Conservation (phyloP, 2,797 vertebrate species). For the Lithobates sylvaticus region DNA sequence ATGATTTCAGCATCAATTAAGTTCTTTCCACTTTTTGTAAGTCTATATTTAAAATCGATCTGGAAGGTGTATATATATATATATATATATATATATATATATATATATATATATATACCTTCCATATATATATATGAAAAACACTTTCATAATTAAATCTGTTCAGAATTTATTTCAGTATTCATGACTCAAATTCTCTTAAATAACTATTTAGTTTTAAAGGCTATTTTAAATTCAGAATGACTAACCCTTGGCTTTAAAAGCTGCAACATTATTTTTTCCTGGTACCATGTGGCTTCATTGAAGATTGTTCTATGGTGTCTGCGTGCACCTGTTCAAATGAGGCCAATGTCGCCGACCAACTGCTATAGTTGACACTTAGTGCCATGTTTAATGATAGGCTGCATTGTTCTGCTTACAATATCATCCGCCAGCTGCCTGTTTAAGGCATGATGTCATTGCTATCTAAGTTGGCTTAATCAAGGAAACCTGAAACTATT, state of each 20-base stretch:
- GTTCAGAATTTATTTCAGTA: conserved; percentile 6
- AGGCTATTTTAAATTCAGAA: conserved; percentile 50
- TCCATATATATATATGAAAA: conserved; percentile 5
- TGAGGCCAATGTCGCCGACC: conserved; percentile 9
- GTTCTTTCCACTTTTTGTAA: conserved; percentile 9
- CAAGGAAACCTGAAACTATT: conserved; percentile 2
- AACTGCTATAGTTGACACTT: conserved; percentile 12
- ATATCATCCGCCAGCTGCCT: conserved; percentile 20
- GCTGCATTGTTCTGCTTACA: conserved; percentile 6
- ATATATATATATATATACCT: conserved; percentile 2
- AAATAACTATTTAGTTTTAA: conserved; percentile 34
- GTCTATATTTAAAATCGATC: conserved; percentile 4
- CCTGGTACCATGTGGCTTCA: conserved; percentile 21
- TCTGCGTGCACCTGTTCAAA: conserved; percentile 38
- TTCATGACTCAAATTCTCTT: conserved; percentile 28
- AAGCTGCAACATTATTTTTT: conserved; percentile 27
- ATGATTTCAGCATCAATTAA: conserved; percentile 6
- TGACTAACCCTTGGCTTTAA: conserved; percentile 36
- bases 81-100: background rate
- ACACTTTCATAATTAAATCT: conserved; percentile 15
- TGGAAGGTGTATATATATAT: background rate
- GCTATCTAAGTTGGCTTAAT: conserved; percentile 26
- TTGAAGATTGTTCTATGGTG: conserved; percentile 17
- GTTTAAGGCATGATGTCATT: conserved; percentile 30
- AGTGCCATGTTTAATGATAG: conserved; percentile 41